Percentiles rank a stretch among this genome's conserved stretches.
phyloP scores from a whole-genome alignment of 2,888 invertebrate genomes.

The Empis stercorea region DNA sequence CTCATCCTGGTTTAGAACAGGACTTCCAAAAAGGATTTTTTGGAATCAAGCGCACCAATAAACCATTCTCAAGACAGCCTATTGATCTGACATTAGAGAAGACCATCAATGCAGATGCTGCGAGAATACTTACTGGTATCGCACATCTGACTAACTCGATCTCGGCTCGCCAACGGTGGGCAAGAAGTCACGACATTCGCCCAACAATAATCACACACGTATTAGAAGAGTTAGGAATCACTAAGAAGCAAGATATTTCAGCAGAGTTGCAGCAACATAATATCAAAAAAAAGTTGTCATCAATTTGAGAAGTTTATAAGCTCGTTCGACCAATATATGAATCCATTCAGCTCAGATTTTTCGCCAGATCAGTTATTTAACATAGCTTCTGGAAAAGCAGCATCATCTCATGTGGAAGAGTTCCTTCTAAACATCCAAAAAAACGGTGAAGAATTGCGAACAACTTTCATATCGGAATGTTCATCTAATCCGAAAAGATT shows the following conservation, averaged over 20 bases:
- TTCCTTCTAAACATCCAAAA: no score
- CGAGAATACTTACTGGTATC: neutral
- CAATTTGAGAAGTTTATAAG: neutral
- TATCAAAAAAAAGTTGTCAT: neutral
- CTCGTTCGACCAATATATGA: neutral
- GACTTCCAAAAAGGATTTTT: constrained; percentile 11
- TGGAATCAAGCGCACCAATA: constrained; percentile 4
- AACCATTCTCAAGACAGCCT: no score
- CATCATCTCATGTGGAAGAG: neutral
- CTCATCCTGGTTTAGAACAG: constrained; percentile 6
- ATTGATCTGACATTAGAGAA: constrained; percentile 3
- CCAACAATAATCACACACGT: constrained; percentile 1
- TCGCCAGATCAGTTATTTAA: neutral
- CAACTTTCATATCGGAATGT: no score
- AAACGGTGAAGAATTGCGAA: no score
- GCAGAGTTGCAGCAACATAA: neutral
- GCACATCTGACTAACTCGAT: constrained; percentile 2
- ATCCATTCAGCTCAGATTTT: neutral
- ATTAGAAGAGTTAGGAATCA: neutral
- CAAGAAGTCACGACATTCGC: neutral
- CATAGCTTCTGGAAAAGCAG: constrained; percentile 1
- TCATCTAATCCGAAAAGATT: no score
- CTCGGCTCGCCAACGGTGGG: constrained; percentile 2
- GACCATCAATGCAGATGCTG: no score
- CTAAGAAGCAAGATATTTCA: neutral